Base-by-base conservation (phyloP, 2,888 invertebrate genomes). In the Limnephilus auricula region DNA sequence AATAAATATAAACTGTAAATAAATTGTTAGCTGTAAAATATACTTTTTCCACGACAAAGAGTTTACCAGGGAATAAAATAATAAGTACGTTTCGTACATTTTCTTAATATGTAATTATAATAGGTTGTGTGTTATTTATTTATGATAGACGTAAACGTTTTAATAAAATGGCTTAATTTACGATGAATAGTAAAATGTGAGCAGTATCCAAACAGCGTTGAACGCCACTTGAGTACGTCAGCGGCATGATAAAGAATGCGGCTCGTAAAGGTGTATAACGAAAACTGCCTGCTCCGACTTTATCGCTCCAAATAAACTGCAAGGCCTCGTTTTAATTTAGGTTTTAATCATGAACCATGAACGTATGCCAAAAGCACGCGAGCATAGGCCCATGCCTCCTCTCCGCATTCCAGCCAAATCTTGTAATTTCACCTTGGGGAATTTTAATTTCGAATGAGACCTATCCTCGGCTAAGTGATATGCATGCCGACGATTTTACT, bases 291-390 rank as follows among this genome's bases (percentile, higher is more conserved):
- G 50, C 31, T 82, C 18, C 89, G 89, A 88, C 87, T 88, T 90
- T 89, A 91, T 89, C 79, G 91, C 82, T 89, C 91, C 79, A 86
- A 91, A 91, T 87, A 89, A 90, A 32, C 89, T 85, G 91, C 90
- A 89, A 91, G 90, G 83, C 84, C 84, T 91, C 89, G 86, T 92
- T 92, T 92, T 92, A 92, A 92, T 92, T 92, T 92, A 89, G 90
- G 90, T 80, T 89, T 92, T 92, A 92, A 92, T 90, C 92, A 86
- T 88, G 89, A 83, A 84, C 90, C 92, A 86, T 90, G 89, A 83
- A 84, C 90, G 91, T 89, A 90, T 89, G 90, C 89, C 92, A 90
- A 89, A 91, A 90, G 85, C 92, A 92, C 92, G 92, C 92, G 91
- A 92, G 86, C 87, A 78, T 79, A 88, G 50, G 30, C 37, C 78